phyloP scores from a whole-genome alignment of 1,140 invertebrate species.

The Drosophila pectinifera region DNA sequence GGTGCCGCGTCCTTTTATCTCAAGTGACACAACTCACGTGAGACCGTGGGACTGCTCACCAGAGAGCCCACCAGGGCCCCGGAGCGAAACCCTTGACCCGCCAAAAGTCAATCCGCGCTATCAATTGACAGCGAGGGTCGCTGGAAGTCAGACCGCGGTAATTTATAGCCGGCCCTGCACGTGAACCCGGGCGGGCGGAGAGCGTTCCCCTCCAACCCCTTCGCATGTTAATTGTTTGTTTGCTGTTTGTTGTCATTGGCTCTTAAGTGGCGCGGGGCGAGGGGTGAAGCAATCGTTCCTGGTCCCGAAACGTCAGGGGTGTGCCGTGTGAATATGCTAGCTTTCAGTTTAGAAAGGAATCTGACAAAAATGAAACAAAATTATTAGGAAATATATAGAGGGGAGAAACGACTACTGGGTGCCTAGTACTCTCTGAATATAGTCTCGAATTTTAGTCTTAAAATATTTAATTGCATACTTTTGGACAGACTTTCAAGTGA shows the following conservation, averaged over 20 bases:
- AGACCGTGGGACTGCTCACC: constrained; percentile 17
- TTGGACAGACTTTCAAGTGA: neutral
- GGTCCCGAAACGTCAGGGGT: constrained; percentile 9
- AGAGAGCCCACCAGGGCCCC: too few species aligned
- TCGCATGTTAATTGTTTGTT: constrained; percentile 84
- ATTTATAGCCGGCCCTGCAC: constrained; percentile 76
- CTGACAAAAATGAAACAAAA: constrained; percentile 16
- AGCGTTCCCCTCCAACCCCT: constrained; percentile 36
- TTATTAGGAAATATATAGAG: neutral
- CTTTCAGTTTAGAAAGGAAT: constrained; percentile 66
- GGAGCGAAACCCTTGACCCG: constrained; percentile 49
- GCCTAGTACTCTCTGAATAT: neutral
- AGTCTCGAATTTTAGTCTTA: neutral
- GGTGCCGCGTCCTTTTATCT: constrained; percentile 41
- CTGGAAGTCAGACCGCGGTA: constrained; percentile 74
- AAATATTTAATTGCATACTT: neutral
- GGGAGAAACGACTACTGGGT: neutral
- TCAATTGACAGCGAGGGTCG: constrained; percentile 55
- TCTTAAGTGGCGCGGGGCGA: constrained; percentile 63
- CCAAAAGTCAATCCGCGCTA: constrained; percentile 49
- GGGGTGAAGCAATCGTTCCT: constrained; percentile 12
- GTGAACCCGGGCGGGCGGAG: constrained; percentile 54
- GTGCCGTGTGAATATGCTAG: constrained; percentile 76
- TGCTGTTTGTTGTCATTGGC: constrained; percentile 82
- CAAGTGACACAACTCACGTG: constrained; percentile 69